phyloP scores from a whole-genome alignment of 1,140 invertebrate genomes.

The Euwallacea similis region DNA sequence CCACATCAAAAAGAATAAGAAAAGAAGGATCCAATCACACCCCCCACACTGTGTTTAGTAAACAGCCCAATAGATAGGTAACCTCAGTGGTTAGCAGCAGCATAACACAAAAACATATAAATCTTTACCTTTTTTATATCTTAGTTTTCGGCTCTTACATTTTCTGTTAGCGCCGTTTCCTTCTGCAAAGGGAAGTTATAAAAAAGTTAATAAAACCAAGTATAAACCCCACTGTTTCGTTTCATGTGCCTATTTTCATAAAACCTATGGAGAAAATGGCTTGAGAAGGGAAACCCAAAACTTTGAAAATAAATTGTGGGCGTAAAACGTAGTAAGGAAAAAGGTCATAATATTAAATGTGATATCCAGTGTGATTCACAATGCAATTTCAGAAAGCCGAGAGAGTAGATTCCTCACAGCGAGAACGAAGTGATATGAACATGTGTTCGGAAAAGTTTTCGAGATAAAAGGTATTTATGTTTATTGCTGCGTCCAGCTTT shows the following conservation, averaged over 20 bases:
- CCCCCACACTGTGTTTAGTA: not conserved
- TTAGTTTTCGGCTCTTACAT: constrained; percentile 28
- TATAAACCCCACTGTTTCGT: not conserved
- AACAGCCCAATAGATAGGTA: not conserved
- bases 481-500: no score
- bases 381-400: no score
- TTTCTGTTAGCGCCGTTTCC: constrained; percentile 19
- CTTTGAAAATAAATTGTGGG: no score
- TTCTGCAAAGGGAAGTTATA: constrained; percentile 29
- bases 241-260: not conserved
- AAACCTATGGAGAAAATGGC: not conserved
- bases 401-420: no score
- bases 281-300: not conserved
- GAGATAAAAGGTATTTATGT: no score
- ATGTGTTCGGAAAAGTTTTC: no score
- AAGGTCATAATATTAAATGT: no score
- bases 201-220: constrained; percentile 23
- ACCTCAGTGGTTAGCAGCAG: constrained; percentile 11
- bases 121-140: constrained; percentile 35
- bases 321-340: no score
- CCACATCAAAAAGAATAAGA: no score
- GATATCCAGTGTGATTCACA: no score
- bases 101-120: constrained; percentile 12
- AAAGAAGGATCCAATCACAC: not conserved
- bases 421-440: no score